Evolutionary conservation across 2,888 invertebrate species (phyloP), one percentile per base, ranked within the genome.

Genomic region (Volucella bombylans): DNA sequence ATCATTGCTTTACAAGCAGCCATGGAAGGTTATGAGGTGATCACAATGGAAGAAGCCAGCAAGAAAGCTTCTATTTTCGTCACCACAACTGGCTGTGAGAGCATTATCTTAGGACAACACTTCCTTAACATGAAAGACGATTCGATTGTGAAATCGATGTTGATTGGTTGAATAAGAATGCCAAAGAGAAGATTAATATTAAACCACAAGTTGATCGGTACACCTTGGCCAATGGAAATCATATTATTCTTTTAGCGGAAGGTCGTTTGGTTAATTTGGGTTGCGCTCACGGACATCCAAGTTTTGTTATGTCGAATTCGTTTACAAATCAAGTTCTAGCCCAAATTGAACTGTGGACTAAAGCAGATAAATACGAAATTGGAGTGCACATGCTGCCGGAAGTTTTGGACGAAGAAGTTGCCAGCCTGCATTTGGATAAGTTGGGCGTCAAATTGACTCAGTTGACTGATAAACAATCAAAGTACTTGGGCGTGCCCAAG

Each of bases 251-350:
- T 12, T 93, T 99, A 85, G 99, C 99, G 38, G 97, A 99, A 92
- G 99, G 99, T 47, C 95, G 99, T 87, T 94, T 99, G 77, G 99
- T 99, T 4, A 99, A 99, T 92, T 93, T 99, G 87, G 99, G 99
- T 72, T 99, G 99, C 92, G 99, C 99, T 41, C 99, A 97, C 89
- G 99, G 99, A 45, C 99, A 99, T 92, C 97, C 99, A 6, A 98
- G 98, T 71, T 99, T 99, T 92, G 99, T 99, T 14, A 99, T 99
- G 99, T 98, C 98, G 87, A 98, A 98, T 92, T 99, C 99, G 1
- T 99, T 99, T 91, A 97, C 98, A 68, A 99, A 99, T 92, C 99
- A 99, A 93, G 97, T 97, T n/a, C 93, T 99, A 86, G 99, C 99
- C 50, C 99, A 99, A 93, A 98, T 99, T 90, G 99, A 99, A 92